These are phyloP conservation scores for Chalcis sispes DNA, from an alignment of 2,888 invertebrate genomes.

Conservation along the genomic window DNA sequence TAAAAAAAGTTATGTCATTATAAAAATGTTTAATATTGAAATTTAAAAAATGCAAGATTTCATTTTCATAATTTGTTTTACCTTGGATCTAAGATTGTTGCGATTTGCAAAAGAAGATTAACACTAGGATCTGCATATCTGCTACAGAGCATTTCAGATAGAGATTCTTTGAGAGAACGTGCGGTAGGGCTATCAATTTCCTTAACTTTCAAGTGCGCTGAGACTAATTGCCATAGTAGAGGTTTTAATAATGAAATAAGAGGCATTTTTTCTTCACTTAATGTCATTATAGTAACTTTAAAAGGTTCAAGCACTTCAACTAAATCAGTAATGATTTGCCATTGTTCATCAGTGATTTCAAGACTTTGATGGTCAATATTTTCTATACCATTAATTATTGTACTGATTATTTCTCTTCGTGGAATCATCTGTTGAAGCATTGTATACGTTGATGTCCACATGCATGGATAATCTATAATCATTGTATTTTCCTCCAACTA, in stretches of 20 bases:
- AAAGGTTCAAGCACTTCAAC: conserved; percentile 76
- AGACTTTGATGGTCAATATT: conserved; percentile 70
- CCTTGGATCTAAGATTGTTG: conserved; percentile 77
- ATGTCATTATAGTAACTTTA: conserved; percentile 77
- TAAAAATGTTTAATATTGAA: background rate
- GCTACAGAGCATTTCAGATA: conserved; percentile 73
- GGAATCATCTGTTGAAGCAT: conserved; percentile 75
- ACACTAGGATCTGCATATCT: conserved; percentile 74
- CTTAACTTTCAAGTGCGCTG: conserved; percentile 75
- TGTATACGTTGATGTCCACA: conserved; percentile 77
- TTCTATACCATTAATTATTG: conserved; percentile 71
- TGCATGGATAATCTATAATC: conserved; percentile 72
- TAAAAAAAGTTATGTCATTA: background rate
- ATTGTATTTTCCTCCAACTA: conserved; percentile 71
- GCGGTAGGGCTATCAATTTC: conserved; percentile 72
- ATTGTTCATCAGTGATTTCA: conserved; percentile 73
- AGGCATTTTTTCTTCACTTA: conserved; percentile 77
- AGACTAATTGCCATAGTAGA: conserved; percentile 77
- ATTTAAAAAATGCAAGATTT: background rate
- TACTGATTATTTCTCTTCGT: conserved; percentile 70
- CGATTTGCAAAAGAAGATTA: conserved; percentile 74
- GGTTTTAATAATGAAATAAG: conserved; percentile 77
- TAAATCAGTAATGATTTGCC: conserved; percentile 75
- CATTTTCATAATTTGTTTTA: conserved; percentile 52
- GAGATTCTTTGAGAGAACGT: conserved; percentile 72